A percentile compares a stretch with the other conserved stretches of the same genome.
Evolutionary conservation across 64 coral and sea anemone genomes (phyloP).

Genomic region (Catalaphyllia jardinei): DNA sequence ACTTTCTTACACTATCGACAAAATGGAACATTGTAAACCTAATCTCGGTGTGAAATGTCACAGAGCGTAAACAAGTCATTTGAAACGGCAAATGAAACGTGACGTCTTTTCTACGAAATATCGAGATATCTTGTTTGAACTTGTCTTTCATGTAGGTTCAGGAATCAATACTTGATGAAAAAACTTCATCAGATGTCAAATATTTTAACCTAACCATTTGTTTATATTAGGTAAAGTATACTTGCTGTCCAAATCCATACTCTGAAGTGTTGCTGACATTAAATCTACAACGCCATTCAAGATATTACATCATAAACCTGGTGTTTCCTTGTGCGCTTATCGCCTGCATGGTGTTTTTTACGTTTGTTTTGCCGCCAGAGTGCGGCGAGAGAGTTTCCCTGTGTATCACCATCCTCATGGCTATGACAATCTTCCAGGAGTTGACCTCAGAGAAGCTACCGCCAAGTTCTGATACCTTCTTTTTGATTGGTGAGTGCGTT

Average conservation of each 20-base stretch:
- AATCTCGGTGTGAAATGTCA: no score
- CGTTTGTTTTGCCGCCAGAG: slow-evolving; percentile 81
- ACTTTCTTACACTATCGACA: no score
- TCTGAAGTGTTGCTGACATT: slow-evolving; percentile 45
- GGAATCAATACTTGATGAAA: background rate
- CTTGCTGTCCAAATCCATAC: slow-evolving; percentile 67
- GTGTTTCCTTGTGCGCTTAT: slow-evolving; percentile 84
- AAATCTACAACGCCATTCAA: slow-evolving; percentile 52
- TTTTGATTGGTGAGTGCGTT: slow-evolving; percentile 68
- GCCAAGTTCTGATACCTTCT: slow-evolving; percentile 67
- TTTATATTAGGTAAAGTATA: slow-evolving; percentile 37
- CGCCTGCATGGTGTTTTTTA: slow-evolving; percentile 79
- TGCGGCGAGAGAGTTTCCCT: slow-evolving; percentile 87
- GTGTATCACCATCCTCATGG: slow-evolving; percentile 91
- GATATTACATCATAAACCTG: slow-evolving; percentile 78
- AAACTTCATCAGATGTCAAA: background rate
- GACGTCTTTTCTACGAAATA: no score
- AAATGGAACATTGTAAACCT: no score
- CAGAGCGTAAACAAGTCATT: no score
- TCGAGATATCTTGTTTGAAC: no score
- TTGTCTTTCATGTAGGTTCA: background rate
- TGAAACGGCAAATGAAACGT: no score
- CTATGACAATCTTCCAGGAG: slow-evolving; percentile 97
- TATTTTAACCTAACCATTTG: background rate
- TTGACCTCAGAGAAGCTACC: slow-evolving; percentile 85